These are phyloP conservation scores for Anabas testudineus DNA, from an alignment of 2,797 vertebrate genomes.

Conservation along the genomic window DNA sequence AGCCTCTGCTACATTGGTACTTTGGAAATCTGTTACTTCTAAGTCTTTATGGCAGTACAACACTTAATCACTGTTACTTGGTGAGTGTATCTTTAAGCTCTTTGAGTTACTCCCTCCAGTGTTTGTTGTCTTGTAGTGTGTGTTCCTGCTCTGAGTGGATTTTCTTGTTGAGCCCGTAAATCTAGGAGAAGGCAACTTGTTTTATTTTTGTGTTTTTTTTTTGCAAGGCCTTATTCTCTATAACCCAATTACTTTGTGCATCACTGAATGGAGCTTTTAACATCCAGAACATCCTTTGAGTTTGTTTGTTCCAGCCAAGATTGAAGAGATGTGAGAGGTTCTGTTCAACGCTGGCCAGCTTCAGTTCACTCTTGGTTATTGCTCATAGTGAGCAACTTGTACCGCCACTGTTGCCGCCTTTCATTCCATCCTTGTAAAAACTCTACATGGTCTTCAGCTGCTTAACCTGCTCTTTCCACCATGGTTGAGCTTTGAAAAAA, in stretches of 20 bases:
- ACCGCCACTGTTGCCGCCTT: neutral
- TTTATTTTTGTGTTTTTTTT: neutral
- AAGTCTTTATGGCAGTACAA: neutral
- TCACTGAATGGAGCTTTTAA: conserved; percentile 32
- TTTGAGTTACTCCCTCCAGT: neutral
- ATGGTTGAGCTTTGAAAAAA: conserved; percentile 33
- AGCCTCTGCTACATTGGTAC: neutral
- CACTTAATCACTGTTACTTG: conserved; percentile 2
- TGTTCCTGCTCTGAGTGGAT: conserved; percentile 38
- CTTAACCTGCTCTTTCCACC: conserved; percentile 28
- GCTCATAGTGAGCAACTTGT: neutral
- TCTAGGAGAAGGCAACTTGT: conserved; percentile 23
- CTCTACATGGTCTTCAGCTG: neutral
- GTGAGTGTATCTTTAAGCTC: conserved; percentile 24
- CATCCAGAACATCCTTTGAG: conserved; percentile 33
- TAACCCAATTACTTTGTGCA: conserved; percentile 33
- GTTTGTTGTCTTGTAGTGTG: conserved; percentile 20
- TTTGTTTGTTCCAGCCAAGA: conserved; percentile 34
- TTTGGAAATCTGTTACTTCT: neutral
- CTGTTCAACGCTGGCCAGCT: neutral
- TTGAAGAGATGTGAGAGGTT: conserved; percentile 11
- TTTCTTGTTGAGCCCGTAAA: conserved; percentile 38
- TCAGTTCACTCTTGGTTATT: conserved; percentile 17
- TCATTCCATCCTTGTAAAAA: neutral
- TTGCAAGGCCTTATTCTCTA: conserved; percentile 35